Base-by-base conservation (phyloP, 2,797 vertebrate species). In the Acrossocheilus fasciatus region DNA sequence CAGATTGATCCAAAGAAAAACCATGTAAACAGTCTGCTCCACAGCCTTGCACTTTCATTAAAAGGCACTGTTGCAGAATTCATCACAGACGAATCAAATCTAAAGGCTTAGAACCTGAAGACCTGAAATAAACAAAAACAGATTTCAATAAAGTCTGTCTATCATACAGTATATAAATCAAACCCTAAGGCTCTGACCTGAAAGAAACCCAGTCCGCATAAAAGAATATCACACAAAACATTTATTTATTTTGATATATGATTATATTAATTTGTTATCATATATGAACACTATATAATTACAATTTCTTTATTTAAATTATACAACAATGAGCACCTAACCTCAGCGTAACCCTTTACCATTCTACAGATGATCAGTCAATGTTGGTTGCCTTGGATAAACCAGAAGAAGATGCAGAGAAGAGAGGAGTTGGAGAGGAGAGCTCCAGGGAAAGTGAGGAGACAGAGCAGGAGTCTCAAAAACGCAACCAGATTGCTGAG, bases 321-420 rank as follows among this genome's bases (percentile, higher is more conserved):
- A 83, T 64, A 26, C n/a, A 36, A 36, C 76, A n/a, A 39, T 45
- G 18, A 15, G 1, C n/a, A 11, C 20, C 74, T 70, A 83, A 77
- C 80, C 54, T 75, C 23, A 7, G 2, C 23, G 41, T 82, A 52
- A 62, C 41, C 36, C 15, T 81, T 43, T 43, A 11, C 82, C 23
- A 34, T 78, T 17, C 26, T 17, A 30, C 82, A 87, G 66, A 90
- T 94, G 95, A 96, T 93, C 93, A 79, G 93, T 95, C 95, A 89
- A 95, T 95, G 94, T 79, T 95, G 87, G 92, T 92, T 76, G 92
- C 93, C 87, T 81, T 95, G 78, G 92, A 93, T 82, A 91, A 94
- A 90, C 90, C 93, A 0, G 91, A 95, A 72, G 93, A 95, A 41
- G 75, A 87, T 87, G 82, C 66, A 79, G 90, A 92, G 62, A 45